phyloP scores from a whole-genome alignment of 2,113 vertebrate genomes.

The Pelobates fuscus region DNA sequence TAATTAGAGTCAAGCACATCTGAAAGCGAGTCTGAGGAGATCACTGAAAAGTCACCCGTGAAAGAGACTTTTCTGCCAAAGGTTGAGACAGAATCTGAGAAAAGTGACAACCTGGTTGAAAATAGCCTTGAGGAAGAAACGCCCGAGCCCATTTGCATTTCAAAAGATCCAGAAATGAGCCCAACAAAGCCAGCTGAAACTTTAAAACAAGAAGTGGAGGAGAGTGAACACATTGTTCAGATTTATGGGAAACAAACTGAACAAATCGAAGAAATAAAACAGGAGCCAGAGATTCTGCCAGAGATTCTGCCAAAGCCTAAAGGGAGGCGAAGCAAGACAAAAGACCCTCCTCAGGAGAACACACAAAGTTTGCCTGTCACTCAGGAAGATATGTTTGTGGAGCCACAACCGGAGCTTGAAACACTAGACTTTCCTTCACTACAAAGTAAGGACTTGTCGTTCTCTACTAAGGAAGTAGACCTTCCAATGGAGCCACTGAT shows the following conservation, averaged over 20 bases:
- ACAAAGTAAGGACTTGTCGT: conserved; percentile 60
- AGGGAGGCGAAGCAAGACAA: conserved; percentile 76
- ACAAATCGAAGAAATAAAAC: conserved; percentile 67
- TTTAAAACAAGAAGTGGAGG: conserved; percentile 68
- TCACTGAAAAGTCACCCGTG: conserved; percentile 70
- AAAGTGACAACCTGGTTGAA: conserved; percentile 62
- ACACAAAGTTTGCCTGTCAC: conserved; percentile 59
- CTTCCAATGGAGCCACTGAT: conserved; percentile 68
- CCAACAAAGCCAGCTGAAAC: conserved; percentile 65
- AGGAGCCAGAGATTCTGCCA: conserved; percentile 65
- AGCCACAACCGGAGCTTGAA: conserved; percentile 61
- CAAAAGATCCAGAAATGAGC: conserved; percentile 70
- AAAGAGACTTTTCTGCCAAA: conserved; percentile 72
- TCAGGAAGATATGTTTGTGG: conserved; percentile 62
- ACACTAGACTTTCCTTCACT: conserved; percentile 60
- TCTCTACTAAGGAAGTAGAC: conserved; percentile 69
- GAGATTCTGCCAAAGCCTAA: conserved; percentile 76
- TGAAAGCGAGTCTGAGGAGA: conserved; percentile 75
- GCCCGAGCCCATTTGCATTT: conserved; percentile 67
- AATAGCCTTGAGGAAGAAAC: conserved; percentile 63
- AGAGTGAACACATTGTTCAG: conserved; percentile 69
- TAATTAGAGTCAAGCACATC: conserved; percentile 74
- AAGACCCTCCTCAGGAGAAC: conserved; percentile 72
- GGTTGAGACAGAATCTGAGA: conserved; percentile 66
- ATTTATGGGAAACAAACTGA: conserved; percentile 69